Evolutionary conservation across 2,797 vertebrate genomes (phyloP).

Genomic region (Pseudochirops cupreus): DNA sequence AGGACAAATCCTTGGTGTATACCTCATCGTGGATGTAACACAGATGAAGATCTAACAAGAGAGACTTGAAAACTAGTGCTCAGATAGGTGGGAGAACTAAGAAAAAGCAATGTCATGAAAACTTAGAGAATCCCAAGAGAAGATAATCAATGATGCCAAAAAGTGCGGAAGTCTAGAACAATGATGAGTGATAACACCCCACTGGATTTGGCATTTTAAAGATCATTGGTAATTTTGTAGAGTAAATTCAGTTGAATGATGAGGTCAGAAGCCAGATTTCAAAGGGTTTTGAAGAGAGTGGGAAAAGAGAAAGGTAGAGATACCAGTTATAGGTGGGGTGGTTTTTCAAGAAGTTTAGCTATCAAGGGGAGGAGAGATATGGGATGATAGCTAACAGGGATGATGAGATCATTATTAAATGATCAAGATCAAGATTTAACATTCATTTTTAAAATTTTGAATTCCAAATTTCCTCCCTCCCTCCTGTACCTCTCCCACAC

Average conservation of each 20-base stretch:
- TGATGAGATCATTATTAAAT: neutral
- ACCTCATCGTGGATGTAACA: neutral
- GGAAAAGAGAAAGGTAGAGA: neutral
- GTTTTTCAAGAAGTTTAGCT: neutral
- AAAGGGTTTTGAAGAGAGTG: neutral
- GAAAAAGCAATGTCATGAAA: neutral
- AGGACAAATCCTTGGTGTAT: neutral
- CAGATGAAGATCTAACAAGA: neutral
- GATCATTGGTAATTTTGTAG: neutral
- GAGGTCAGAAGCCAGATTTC: neutral
- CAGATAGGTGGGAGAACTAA: neutral
- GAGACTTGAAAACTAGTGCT: neutral
- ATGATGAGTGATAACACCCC: neutral
- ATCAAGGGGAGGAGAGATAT: neutral
- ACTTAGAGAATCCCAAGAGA: neutral
- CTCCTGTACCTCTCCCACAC: neutral
- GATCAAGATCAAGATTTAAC: neutral
- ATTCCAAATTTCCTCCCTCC: neutral
- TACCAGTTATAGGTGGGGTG: neutral
- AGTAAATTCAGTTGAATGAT: neutral
- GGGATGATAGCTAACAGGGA: neutral
- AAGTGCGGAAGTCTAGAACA: neutral
- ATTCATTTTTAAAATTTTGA: neutral
- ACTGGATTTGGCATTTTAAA: neutral
- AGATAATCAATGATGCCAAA: neutral